Percentiles rank a stretch among this genome's conserved stretches.
Conservation (phyloP, 2,113 vertebrate species). For the Stigmatopora argus region DNA sequence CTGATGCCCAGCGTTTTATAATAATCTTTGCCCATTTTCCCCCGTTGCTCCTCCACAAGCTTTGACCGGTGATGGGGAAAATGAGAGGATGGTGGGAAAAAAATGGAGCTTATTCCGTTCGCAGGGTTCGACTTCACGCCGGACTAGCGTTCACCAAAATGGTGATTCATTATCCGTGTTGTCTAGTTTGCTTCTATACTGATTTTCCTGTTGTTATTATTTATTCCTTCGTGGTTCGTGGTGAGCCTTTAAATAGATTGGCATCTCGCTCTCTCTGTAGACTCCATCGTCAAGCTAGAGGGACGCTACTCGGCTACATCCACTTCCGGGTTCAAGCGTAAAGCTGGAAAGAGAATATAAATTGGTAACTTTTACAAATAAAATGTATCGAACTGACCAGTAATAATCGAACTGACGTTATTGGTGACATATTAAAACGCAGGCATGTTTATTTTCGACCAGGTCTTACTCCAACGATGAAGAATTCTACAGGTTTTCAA, state of each 20-base stretch:
- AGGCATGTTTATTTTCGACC: too few relatives aligned
- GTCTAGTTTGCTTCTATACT: slow-evolving; percentile 26
- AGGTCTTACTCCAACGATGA: too few relatives aligned
- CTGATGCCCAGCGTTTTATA: slow-evolving; percentile 91
- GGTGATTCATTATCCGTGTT: slow-evolving; percentile 27
- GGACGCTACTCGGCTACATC: neutral
- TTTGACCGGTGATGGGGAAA: neutral
- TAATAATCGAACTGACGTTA: too few relatives aligned
- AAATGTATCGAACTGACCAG: too few relatives aligned
- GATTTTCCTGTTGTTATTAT: neutral
- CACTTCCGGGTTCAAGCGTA: slow-evolving; percentile 23
- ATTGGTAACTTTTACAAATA: neutral
- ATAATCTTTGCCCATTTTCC: slow-evolving; percentile 98
- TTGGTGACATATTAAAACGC: too few relatives aligned
- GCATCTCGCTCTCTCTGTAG: slow-evolving; percentile 47
- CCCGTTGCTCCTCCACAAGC: neutral
- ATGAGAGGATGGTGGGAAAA: neutral
- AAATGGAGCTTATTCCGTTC: neutral
- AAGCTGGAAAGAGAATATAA: neutral
- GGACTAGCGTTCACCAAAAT: slow-evolving; percentile 3
- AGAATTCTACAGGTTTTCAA: too few relatives aligned
- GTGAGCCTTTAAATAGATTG: slow-evolving; percentile 69
- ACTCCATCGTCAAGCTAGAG: slow-evolving; percentile 26
- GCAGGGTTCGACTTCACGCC: slow-evolving; percentile 24
- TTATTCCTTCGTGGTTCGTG: slow-evolving; percentile 29